Evolutionary conservation across 2,113 vertebrate species (phyloP).

Genomic region (Caretta caretta): DNA sequence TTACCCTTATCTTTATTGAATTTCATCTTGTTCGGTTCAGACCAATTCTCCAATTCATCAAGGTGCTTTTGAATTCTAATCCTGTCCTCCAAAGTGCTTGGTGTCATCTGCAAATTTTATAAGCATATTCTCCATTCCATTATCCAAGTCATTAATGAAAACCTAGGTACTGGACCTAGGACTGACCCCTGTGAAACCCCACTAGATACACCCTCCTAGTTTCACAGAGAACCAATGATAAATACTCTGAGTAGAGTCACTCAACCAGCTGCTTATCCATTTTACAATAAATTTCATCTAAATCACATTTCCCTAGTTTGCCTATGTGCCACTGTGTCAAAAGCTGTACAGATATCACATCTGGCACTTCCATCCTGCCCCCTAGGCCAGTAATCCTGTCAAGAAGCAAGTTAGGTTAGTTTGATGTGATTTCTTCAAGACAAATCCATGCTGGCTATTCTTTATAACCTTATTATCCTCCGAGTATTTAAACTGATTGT

Average conservation of each 20-base stretch:
- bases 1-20: background rate
- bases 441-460: background rate
- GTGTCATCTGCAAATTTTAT: no score
- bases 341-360: background rate
- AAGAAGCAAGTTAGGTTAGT: background rate
- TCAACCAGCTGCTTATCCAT: background rate
- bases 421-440: background rate
- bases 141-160: background rate
- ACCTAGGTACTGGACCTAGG: background rate
- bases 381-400: background rate
- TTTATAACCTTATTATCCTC: background rate
- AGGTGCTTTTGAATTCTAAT: background rate
- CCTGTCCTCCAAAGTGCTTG: background rate
- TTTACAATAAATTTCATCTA: background rate
- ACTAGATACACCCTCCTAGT: background rate
- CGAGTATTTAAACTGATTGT: background rate
- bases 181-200: background rate
- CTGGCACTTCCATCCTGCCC: background rate
- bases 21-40: background rate
- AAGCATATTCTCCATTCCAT: background rate
- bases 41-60: background rate
- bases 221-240: background rate
- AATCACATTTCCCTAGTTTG: background rate
- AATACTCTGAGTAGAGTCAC: background rate
- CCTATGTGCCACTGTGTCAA: background rate